phyloP scores from a whole-genome alignment of 2,888 invertebrate genomes.

The Eupeodes luniger region DNA sequence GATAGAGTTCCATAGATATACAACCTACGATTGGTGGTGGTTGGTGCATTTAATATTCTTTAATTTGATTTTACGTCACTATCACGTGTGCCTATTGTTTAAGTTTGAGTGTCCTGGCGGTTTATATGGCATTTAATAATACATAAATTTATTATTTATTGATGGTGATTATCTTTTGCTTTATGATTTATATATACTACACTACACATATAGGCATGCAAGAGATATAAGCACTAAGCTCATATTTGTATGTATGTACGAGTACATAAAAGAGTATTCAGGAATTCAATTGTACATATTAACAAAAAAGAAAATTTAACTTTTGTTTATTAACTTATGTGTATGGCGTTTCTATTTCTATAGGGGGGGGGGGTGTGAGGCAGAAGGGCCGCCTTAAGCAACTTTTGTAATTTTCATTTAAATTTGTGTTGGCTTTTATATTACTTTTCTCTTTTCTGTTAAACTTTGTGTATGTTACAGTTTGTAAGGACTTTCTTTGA shows the following conservation, averaged over 20 bases:
- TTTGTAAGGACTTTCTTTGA: background rate
- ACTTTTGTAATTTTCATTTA: background rate
- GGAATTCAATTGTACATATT: conserved; percentile 1
- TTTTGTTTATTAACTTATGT: background rate
- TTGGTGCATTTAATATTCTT: conserved; percentile 34
- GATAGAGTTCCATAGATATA: background rate
- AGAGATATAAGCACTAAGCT: background rate
- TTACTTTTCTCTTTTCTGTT: background rate
- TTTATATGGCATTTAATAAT: conserved; percentile 29
- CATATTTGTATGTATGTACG: background rate
- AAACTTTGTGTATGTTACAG: background rate
- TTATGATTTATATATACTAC: background rate
- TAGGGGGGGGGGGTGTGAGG: no score
- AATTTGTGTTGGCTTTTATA: background rate
- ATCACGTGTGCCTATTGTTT: conserved; percentile 42
- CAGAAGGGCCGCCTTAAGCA: no score
- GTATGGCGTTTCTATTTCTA: no score
- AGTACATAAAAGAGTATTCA: background rate
- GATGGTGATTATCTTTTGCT: background rate
- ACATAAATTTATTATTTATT: conserved; percentile 32
- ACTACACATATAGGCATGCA: background rate
- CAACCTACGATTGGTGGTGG: background rate
- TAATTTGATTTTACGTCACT: conserved; percentile 44
- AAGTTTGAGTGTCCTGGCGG: background rate
- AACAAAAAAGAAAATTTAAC: background rate